Conservation (phyloP, 2,797 vertebrate species). For the Gephyroberyx darwinii region DNA sequence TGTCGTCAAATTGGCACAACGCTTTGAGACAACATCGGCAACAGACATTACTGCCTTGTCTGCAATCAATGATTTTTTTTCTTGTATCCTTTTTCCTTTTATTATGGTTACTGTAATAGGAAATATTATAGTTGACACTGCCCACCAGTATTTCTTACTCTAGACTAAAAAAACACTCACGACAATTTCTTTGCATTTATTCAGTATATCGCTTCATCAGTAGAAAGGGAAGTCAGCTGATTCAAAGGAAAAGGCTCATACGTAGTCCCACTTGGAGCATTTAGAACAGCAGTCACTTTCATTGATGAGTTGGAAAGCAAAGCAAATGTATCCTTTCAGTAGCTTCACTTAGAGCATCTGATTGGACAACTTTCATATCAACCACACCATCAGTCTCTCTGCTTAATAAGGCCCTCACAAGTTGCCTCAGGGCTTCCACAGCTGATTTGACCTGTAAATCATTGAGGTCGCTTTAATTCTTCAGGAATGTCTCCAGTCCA, state of each 20-base stretch:
- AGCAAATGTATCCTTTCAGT: constrained; percentile 20
- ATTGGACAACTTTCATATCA: constrained; percentile 41
- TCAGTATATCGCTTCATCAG: too few relatives aligned
- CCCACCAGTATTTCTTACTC: not conserved
- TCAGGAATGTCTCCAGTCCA: constrained; percentile 72
- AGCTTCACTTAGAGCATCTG: constrained; percentile 37
- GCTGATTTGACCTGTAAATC: constrained; percentile 65
- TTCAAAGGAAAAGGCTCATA: not conserved
- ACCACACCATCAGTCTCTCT: constrained; percentile 52
- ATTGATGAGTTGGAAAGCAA: constrained; percentile 11
- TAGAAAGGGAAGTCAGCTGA: not conserved
- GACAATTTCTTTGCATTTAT: too few relatives aligned
- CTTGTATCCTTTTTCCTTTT: constrained; percentile 86
- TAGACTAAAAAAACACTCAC: too few relatives aligned
- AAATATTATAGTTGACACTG: constrained; percentile 15
- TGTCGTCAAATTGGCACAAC: constrained; percentile 70
- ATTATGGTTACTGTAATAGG: constrained; percentile 15
- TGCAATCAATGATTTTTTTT: constrained; percentile 90
- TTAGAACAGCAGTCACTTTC: not conserved
- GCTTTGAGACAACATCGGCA: constrained; percentile 72
- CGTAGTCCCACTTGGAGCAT: not conserved
- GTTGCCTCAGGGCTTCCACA: constrained; percentile 43
- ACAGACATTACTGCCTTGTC: constrained; percentile 86
- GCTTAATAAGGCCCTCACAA: constrained; percentile 50
- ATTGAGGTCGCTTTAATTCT: constrained; percentile 65